A percentile compares a stretch with the other conserved stretches of the same genome.
phyloP scores from a whole-genome alignment of 1,140 invertebrate genomes.

The Zophobas morio region DNA sequence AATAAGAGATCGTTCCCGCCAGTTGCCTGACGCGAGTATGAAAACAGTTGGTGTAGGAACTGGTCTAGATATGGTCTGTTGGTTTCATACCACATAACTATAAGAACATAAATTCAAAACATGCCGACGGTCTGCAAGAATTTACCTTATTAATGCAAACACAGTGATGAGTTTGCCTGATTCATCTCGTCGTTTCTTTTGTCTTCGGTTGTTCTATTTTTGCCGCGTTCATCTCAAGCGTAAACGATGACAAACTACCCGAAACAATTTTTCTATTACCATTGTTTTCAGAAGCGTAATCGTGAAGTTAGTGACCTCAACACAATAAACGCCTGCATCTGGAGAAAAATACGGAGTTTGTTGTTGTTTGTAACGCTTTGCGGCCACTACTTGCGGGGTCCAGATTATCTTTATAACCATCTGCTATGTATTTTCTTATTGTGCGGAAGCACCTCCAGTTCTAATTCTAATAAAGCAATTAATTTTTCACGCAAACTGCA shows the following conservation, averaged over 20 bases:
- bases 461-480: constrained; percentile 4
- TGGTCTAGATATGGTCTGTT: constrained; percentile 38
- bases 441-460: background rate
- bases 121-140: background rate
- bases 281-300: constrained; percentile 7
- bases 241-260: constrained; percentile 32
- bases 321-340: background rate
- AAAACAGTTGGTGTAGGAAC: constrained; percentile 26
- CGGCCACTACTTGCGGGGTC: no score
- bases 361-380: constrained; percentile 2
- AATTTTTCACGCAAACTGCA: constrained; percentile 21
- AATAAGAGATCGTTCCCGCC: no score
- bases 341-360: constrained; percentile 14
- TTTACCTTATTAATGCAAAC: constrained; percentile 13
- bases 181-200: constrained; percentile 26
- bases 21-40: constrained; percentile 13
- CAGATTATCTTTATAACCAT: no score
- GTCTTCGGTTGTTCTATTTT: constrained; percentile 4
- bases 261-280: constrained; percentile 29
- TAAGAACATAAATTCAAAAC: constrained; percentile 32
- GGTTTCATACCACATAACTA: constrained; percentile 23
- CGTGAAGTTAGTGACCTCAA: constrained; percentile 23
- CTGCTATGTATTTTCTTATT: no score
- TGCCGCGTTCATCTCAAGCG: constrained; percentile 18
- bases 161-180: constrained; percentile 10